phyloP scores from a whole-genome alignment of 2,888 invertebrate genomes.

The Nineta flava region DNA sequence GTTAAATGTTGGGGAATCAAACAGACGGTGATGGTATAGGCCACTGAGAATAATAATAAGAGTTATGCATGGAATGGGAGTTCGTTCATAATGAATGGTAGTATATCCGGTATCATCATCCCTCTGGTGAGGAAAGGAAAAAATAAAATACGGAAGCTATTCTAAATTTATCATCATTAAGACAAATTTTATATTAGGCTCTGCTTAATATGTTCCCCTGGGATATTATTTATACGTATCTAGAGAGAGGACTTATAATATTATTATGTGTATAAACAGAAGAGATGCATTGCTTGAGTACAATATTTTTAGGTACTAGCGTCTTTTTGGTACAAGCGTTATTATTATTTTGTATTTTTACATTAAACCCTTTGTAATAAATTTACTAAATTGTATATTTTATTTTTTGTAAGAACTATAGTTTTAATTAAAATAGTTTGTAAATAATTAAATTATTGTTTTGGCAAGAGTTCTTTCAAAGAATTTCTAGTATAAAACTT shows the following conservation, averaged over 20 bases:
- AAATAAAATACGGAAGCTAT: conserved; percentile 3
- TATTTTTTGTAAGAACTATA: no score
- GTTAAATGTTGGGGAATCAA: neutral
- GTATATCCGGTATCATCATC: neutral
- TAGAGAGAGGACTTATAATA: neutral
- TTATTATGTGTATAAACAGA: neutral
- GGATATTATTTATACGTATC: neutral
- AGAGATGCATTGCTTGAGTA: no score
- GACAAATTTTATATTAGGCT: conserved; percentile 1
- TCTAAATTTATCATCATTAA: conserved; percentile 4
- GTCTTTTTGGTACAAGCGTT: no score
- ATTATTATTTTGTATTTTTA: no score
- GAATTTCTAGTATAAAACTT: no score
- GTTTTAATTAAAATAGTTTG: no score
- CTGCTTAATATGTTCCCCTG: neutral
- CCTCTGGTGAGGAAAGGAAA: neutral
- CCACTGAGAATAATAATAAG: conserved; percentile 1
- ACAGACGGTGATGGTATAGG: neutral
- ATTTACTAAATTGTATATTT: no score
- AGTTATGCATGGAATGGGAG: neutral
- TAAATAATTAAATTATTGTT: no score
- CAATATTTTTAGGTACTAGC: no score
- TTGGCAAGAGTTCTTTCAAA: no score
- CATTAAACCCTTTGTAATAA: no score
- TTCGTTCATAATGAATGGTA: neutral